Conservation (phyloP, 1,140 invertebrate species). For the Pararge aegeria region DNA sequence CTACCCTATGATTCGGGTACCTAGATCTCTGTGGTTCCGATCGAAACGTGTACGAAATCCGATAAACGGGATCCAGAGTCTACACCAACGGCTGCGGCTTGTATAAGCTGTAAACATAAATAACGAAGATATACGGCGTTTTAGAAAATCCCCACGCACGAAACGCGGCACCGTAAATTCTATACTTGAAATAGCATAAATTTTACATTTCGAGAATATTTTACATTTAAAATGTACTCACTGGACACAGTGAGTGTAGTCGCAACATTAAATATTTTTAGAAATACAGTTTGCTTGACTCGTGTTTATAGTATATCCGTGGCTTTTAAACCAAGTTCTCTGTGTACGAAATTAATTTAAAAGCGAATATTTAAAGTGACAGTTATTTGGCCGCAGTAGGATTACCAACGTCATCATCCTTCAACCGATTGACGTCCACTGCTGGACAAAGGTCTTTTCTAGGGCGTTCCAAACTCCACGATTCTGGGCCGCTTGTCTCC, state of each 20-base stretch:
- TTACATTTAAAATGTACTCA: conserved; percentile 36
- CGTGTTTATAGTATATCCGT: not conserved
- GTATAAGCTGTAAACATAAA: conserved; percentile 76
- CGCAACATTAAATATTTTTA: not conserved
- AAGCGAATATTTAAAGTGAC: too few relatives aligned
- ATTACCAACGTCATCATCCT: too few relatives aligned
- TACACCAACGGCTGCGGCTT: conserved; percentile 55
- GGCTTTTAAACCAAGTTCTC: not conserved
- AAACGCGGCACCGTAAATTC: conserved; percentile 55
- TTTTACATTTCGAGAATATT: conserved; percentile 53
- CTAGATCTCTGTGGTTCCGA: conserved; percentile 34
- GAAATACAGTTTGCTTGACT: not conserved
- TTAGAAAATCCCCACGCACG: conserved; percentile 73
- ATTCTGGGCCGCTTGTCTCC: too few relatives aligned
- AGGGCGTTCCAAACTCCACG: too few relatives aligned
- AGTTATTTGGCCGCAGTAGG: too few relatives aligned
- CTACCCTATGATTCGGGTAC: not conserved
- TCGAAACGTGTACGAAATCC: conserved; percentile 71
- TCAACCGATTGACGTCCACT: too few relatives aligned
- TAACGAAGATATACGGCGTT: conserved; percentile 74
- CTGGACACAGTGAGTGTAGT: not conserved
- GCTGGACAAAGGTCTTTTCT: too few relatives aligned
- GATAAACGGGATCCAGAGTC: conserved; percentile 73
- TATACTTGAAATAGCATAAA: conserved; percentile 63
- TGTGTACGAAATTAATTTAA: not conserved